Base-by-base conservation (phyloP, 2,797 vertebrate species). In the Hoplostethus mediterraneus region DNA sequence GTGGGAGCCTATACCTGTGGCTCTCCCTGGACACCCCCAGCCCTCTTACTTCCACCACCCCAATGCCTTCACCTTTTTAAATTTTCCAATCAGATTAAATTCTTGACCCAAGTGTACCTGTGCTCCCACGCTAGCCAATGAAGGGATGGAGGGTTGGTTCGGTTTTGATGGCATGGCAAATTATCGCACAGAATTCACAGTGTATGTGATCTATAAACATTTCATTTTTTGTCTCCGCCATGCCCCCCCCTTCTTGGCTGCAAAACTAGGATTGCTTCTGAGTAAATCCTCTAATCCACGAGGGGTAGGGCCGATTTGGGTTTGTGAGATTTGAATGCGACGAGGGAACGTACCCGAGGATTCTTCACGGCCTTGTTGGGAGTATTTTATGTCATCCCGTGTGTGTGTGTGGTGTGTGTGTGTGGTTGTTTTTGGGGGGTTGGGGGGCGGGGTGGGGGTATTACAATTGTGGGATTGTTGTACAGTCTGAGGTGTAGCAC, bases 1-100 rank as follows among this genome's bases (percentile, higher is more conserved):
- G 91, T 95, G 94, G 93, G 94, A 94, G 94, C 81, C 88, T 91
- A 86, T 93, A 95, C 93, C 93, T 95, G 93, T 93, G 89, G 85
- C 86, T 89, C 75, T 87, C 87, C 87, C 87, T 79, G 90, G 80
- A 81, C 73, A 28, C 59, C 17, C 36, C 40, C 42, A 30, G 36
- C 52, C 11, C 33, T 8, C 12, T 28, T 28, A 33, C 45, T 36
- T 70, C 53, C 28, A 65, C 40, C 52, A 13, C 53, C 61, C 16
- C 40, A 11, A 11, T 17, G 17, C 25, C 7, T 62, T 69, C 21
- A 28, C 63, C 12, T 31, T 12, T 54, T 30, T 21, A 3, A 30
- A 12, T 53, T 40, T 40, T 40, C 2, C 7, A 40, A 10, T 8
- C 25, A 11, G 4, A 53, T 13, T 3, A 53, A 30, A 30, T 25